Conservation (phyloP, 1,140 invertebrate species). For the Brachionus paranguensis region DNA sequence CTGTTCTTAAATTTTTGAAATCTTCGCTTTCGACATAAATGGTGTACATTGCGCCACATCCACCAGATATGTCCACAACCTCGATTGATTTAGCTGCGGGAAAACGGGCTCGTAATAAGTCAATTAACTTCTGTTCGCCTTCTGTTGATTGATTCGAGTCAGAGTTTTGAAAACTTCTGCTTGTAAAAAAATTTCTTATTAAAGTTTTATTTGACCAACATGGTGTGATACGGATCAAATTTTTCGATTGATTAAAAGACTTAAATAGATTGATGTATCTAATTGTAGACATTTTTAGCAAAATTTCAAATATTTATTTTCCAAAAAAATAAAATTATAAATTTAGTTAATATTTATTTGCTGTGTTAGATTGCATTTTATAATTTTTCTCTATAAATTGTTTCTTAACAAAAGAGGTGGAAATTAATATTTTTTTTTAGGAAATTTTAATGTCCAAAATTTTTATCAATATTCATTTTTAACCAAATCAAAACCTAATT, state of each 20-base stretch:
- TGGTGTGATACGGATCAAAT: not conserved
- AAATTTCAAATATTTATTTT: not conserved
- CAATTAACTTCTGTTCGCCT: conserved; percentile 18
- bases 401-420: not conserved
- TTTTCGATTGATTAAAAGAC: not conserved
- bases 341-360: not conserved
- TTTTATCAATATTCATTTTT: not conserved
- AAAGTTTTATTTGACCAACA: no score
- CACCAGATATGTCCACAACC: conserved; percentile 36
- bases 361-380: not conserved
- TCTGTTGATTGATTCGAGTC: not conserved
- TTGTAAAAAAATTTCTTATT: not conserved
- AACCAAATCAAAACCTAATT: not conserved
- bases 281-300: not conserved
- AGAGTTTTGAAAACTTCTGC: not conserved
- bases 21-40: conserved; percentile 12
- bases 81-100: conserved; percentile 1
- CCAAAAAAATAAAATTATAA: not conserved
- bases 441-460: not conserved
- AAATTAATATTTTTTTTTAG: not conserved
- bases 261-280: not conserved
- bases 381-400: not conserved
- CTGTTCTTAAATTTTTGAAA: conserved; percentile 20
- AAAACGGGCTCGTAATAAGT: not conserved
- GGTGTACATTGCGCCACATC: conserved; percentile 36